Percentiles rank a stretch among this genome's conserved stretches.
Conservation (phyloP, 2,888 invertebrate genomes). For the Harpalus rufipes region DNA sequence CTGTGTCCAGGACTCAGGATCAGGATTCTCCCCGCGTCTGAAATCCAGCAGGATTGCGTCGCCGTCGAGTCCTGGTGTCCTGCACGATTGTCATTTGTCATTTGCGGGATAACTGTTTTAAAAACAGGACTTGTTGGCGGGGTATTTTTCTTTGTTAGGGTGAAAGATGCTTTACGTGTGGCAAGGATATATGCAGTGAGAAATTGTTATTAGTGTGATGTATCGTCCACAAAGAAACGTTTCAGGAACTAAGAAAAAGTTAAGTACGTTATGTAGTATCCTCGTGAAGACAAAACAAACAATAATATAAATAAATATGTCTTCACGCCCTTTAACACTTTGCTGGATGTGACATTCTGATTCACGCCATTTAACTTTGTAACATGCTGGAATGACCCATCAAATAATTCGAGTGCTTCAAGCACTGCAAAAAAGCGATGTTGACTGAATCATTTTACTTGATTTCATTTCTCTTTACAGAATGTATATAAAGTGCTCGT, state of each 20-base stretch:
- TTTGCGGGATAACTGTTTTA: constrained; percentile 55
- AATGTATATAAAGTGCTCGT: too few species aligned
- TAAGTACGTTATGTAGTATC: not conserved
- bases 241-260: not conserved
- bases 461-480: too few species aligned
- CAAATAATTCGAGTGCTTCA: too few species aligned
- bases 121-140: constrained; percentile 50
- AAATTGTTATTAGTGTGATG: constrained; percentile 15
- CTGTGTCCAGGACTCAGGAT: not conserved
- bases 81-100: constrained; percentile 53
- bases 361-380: too few species aligned
- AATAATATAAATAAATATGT: not conserved
- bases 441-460: too few species aligned
- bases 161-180: constrained; percentile 51
- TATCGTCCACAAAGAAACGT: not conserved
- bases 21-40: constrained; percentile 40
- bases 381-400: too few species aligned
- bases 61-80: constrained; percentile 40
- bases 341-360: too few species aligned
- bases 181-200: not conserved
- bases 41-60: constrained; percentile 41
- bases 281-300: not conserved
- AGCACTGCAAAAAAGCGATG: too few species aligned
- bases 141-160: constrained; percentile 51
- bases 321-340: not conserved